Evolutionary conservation across 2,797 vertebrate genomes (phyloP).

Genomic region (Pangasius djambal): DNA sequence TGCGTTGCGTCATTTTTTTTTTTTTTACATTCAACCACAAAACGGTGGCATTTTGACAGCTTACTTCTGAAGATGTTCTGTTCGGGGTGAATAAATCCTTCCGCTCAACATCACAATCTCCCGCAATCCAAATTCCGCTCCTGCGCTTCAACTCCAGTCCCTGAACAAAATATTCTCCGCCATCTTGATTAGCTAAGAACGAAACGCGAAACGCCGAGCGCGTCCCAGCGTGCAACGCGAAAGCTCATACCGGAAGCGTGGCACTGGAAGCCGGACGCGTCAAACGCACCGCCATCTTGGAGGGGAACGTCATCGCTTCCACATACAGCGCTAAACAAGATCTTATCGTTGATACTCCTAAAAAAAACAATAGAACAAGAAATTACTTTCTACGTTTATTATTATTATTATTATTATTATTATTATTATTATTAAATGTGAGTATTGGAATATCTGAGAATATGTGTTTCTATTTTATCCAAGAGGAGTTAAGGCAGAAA

Average conservation of each 20-base stretch:
- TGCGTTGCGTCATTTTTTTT: background rate
- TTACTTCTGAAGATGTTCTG: constrained; percentile 53
- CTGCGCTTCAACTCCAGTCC: constrained; percentile 53
- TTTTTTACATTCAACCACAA: background rate
- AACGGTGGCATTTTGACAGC: constrained; percentile 15
- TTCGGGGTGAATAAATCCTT: constrained; percentile 43
- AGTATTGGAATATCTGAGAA: background rate
- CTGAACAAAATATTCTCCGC: constrained; percentile 64
- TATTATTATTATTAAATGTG: background rate
- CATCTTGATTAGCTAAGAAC: constrained; percentile 62
- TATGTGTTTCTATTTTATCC: background rate
- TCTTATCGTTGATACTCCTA: background rate
- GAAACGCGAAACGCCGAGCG: constrained; percentile 53
- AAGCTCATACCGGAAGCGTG: background rate
- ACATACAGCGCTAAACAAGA: background rate
- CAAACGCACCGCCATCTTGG: constrained; percentile 13
- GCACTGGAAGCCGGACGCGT: background rate
- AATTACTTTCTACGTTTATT: too few species aligned
- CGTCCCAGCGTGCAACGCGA: constrained; percentile 62
- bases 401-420: background rate
- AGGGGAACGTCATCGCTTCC: background rate
- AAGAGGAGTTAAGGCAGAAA: background rate
- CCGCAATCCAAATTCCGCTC: constrained; percentile 38
- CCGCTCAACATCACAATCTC: constrained; percentile 55
- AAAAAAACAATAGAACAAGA: background rate